Base-by-base conservation (phyloP, 2,113 vertebrate genomes). In the Leptobrachium leishanense region DNA sequence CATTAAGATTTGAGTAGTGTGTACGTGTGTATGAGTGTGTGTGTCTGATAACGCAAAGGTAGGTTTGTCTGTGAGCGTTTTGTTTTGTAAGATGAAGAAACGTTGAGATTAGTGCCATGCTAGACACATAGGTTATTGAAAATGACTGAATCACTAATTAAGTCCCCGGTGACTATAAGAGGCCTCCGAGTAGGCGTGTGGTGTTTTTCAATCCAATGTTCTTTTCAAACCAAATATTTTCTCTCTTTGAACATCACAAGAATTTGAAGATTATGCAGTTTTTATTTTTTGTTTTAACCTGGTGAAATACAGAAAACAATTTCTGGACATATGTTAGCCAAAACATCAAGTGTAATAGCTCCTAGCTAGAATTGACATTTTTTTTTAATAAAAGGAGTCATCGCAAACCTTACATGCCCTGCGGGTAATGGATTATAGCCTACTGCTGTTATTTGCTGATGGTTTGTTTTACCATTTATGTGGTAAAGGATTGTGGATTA, bases 311-410 rank as follows among this genome's bases (percentile, higher is more conserved):
- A 50, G 46, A 42, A 46, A 66, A 43, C 12, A 62, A 75, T 40
- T 63, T 50, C 59, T 57, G 42, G 55, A 3, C 55, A 64, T 39
- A 67, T 66, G 74, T n/a, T 66, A 67, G 12, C 62, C n/a, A 67
- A 53, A 46, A 46, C 31, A 54, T 54, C 63, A 50, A 20, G 41
- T 2, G 44, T 46, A 66, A 53, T 66, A 76, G 39, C 63, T 41
- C 42, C 63, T 43, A 20, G 64, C 46, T 67, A 68, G 8, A 55
- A 41, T 59, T 59, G 55, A 59, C 55, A 59, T 59, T 10, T 59
- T 59, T 10, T 59, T 59, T 59, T 59, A 1, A 59, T 2, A 59
- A 59, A 59, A 50, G 4, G 8, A 50, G 4, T 5, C 4, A 5
- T 11, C 5, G 2, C 5, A 12, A 59, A 15, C 55, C 10, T 59